Evolutionary conservation across 2,113 vertebrate genomes (phyloP).

Genomic region (Brachyhypopomus occidentalis): DNA sequence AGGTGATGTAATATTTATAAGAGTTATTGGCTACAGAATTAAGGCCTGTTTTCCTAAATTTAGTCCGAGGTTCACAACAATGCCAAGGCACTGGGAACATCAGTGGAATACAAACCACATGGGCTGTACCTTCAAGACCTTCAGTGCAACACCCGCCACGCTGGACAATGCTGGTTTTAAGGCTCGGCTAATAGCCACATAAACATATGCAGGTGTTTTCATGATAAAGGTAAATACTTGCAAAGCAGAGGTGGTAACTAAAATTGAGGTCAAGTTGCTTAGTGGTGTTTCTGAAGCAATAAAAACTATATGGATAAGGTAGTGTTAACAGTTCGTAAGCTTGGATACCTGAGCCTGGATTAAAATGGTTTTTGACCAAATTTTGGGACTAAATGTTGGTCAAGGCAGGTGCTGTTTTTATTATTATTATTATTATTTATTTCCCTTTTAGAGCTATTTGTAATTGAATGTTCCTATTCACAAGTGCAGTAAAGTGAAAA

Average conservation of each 20-base stretch:
- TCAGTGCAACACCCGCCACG: conserved; percentile 31
- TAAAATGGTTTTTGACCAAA: too few species aligned
- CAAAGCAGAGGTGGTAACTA: neutral
- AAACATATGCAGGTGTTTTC: conserved; percentile 17
- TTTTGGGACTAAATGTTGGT: too few species aligned
- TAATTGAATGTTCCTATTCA: too few species aligned
- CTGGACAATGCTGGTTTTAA: conserved; percentile 38
- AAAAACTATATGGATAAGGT: too few species aligned
- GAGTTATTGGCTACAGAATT: conserved; percentile 55
- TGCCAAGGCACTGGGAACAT: conserved; percentile 30
- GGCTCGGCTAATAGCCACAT: conserved; percentile 42
- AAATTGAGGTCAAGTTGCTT: neutral
- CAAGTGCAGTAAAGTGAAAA: too few species aligned
- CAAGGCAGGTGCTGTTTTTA: too few species aligned
- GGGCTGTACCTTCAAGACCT: conserved; percentile 14
- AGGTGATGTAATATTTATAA: conserved; percentile 56
- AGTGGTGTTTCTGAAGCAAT: too few species aligned
- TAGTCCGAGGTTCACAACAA: conserved; percentile 54
- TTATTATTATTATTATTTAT: too few species aligned
- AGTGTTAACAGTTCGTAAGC: too few species aligned
- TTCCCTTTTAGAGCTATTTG: too few species aligned
- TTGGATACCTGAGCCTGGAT: too few species aligned
- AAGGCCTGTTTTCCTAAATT: conserved; percentile 55
- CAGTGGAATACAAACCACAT: conserved; percentile 51
- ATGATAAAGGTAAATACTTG: neutral